phyloP scores from a whole-genome alignment of 2,113 vertebrate species.

The Raja brachyura region DNA sequence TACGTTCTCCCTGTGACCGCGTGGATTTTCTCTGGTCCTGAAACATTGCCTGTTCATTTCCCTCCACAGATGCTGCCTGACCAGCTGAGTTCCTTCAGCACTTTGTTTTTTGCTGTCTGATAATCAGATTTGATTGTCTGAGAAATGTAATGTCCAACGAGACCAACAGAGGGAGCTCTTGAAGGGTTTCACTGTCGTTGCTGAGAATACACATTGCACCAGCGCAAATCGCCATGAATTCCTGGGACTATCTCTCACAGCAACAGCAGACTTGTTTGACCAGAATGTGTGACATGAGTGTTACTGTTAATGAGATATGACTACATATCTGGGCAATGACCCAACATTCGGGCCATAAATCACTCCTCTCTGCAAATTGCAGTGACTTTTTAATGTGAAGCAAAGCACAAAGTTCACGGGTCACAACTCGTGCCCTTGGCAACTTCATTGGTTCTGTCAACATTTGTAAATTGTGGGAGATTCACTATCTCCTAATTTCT shows the following conservation, averaged over 20 bases:
- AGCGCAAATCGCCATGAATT: neutral
- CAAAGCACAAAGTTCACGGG: neutral
- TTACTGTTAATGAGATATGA: neutral
- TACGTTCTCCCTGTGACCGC: too few species aligned
- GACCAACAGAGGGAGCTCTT: slow-evolving; percentile 14
- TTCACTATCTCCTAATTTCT: neutral
- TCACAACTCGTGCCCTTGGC: neutral
- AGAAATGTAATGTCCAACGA: neutral
- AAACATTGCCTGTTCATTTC: too few species aligned
- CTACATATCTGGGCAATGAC: neutral
- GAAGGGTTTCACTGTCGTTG: neutral
- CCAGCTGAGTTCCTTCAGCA: too few species aligned
- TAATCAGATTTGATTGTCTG: neutral
- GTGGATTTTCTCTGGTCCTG: too few species aligned
- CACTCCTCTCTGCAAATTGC: neutral
- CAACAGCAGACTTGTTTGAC: neutral
- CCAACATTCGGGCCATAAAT: neutral
- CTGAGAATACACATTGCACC: neutral
- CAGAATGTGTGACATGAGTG: neutral
- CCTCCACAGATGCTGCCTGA: too few species aligned
- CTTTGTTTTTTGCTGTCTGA: too few species aligned
- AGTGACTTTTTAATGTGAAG: neutral
- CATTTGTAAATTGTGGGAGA: neutral
- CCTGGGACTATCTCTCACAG: neutral
- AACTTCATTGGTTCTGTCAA: neutral